Conservation (phyloP, 37 sponge, comb jelly and placozoan genomes). For the Halichondria panicea region DNA sequence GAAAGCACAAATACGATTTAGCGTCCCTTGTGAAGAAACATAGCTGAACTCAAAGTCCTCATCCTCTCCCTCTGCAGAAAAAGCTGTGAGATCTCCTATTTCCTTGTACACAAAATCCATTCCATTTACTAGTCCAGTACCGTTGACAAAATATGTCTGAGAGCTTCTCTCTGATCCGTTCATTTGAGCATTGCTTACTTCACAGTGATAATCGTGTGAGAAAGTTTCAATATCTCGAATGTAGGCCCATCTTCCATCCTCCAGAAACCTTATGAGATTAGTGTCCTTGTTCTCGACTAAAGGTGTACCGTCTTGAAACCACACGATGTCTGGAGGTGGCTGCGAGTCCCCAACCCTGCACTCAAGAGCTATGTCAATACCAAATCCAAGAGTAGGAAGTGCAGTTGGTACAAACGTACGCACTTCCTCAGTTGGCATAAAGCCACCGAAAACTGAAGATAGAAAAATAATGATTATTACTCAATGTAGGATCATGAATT, state of each 20-base stretch:
- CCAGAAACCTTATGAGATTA: no score
- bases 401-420: neutral
- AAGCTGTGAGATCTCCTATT: conserved; percentile 4
- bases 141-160: neutral
- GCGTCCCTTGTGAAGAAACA: no score
- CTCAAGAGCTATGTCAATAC: conserved; percentile 23
- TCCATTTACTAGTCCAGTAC: neutral
- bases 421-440: neutral
- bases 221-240: neutral
- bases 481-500: neutral
- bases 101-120: conserved; percentile 4
- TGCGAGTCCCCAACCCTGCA: conserved; percentile 6
- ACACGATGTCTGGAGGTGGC: conserved; percentile 23
- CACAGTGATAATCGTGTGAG: conserved; percentile 25
- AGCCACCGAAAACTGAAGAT: conserved; percentile 36
- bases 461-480: neutral
- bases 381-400: neutral
- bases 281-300: no score
- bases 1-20: no score
- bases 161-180: no score
- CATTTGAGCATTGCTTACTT: conserved; percentile 54
- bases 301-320: conserved; percentile 4
- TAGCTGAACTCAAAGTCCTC: neutral
- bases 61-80: neutral
- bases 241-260: no score